Evolutionary conservation across 1,140 invertebrate genomes (phyloP).

Genomic region (Drosophila dunni): DNA sequence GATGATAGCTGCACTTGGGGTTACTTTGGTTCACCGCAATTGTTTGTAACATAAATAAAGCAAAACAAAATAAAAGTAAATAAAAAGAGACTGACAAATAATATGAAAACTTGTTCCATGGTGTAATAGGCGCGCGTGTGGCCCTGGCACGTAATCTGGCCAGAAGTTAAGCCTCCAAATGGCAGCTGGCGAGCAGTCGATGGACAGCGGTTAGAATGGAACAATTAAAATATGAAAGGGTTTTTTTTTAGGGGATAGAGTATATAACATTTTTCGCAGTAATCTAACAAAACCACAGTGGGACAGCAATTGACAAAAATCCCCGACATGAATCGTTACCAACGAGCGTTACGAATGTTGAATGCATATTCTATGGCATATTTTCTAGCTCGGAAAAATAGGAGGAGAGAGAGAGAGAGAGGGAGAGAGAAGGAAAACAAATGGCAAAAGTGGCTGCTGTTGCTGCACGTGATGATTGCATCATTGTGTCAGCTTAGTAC

Average conservation of each 20-base stretch:
- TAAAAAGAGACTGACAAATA: slow-evolving; percentile 2
- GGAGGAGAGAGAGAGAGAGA: background rate
- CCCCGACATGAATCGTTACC: slow-evolving; percentile 37
- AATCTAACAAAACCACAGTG: slow-evolving; percentile 64
- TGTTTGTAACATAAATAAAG: slow-evolving; percentile 10
- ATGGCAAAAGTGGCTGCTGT: slow-evolving; percentile 47
- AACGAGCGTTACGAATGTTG: slow-evolving; percentile 51
- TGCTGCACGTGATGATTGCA: slow-evolving; percentile 80
- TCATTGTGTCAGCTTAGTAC: slow-evolving; percentile 83
- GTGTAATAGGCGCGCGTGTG: slow-evolving; percentile 78
- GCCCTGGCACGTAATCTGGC: slow-evolving; percentile 68
- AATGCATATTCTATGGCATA: slow-evolving; percentile 36
- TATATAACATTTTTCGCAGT: slow-evolving; percentile 45
- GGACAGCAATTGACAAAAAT: slow-evolving; percentile 37
- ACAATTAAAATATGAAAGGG: slow-evolving; percentile 81
- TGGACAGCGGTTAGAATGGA: background rate
- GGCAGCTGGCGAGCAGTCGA: slow-evolving; percentile 59
- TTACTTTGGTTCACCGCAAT: slow-evolving; percentile 39
- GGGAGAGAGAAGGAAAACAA: slow-evolving; percentile 25
- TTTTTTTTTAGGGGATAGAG: slow-evolving; percentile 8
- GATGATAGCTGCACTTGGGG: slow-evolving; percentile 10
- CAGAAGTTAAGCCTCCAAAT: slow-evolving; percentile 58
- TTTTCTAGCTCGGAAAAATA: slow-evolving; percentile 19
- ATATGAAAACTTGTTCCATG: slow-evolving; percentile 27
- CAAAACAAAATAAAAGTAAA: background rate